A percentile compares a stretch with the other conserved stretches of the same genome.
These are phyloP conservation scores for Hemistola chrysoprasaria DNA, from an alignment of 2,888 invertebrate species.

Conservation along the genomic window DNA sequence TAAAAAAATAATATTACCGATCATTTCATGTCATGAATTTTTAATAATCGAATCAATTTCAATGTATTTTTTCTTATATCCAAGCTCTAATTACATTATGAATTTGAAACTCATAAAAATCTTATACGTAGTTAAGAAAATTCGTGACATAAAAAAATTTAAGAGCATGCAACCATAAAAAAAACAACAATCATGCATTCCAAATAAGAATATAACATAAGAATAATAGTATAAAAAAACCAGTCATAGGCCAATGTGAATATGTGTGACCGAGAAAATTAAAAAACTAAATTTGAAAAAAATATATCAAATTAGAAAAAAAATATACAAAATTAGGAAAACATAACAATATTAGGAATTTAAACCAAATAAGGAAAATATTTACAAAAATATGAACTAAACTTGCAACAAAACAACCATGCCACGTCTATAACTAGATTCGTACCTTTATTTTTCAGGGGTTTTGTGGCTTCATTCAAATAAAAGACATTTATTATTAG, in stretches of 20 bases:
- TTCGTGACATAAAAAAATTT: slow-evolving; percentile 14
- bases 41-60: too few relatives aligned
- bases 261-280: slow-evolving; percentile 54
- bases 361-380: slow-evolving; percentile 45
- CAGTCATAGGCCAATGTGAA: slow-evolving; percentile 53
- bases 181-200: slow-evolving; percentile 7
- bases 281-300: slow-evolving; percentile 31
- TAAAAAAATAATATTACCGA: too few relatives aligned
- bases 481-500: slow-evolving; percentile 59
- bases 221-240: slow-evolving; percentile 16
- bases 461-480: slow-evolving; percentile 28
- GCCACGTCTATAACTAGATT: slow-evolving; percentile 41
- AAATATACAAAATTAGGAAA: slow-evolving; percentile 20
- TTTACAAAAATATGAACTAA: slow-evolving; percentile 15
- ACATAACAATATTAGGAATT: slow-evolving; percentile 29
- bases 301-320: slow-evolving; percentile 46
- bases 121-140: too few relatives aligned
- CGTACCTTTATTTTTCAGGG: slow-evolving; percentile 47
- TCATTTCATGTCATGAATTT: too few relatives aligned
- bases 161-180: too few relatives aligned
- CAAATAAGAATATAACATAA: too few relatives aligned
- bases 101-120: too few relatives aligned
- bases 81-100: too few relatives aligned
- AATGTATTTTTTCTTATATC: too few relatives aligned
- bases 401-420: slow-evolving; percentile 49